Evolutionary conservation across 2,113 vertebrate species (phyloP), one percentile per base, ranked within the genome.

Genomic region (Herpailurus yagouaroundi): DNA sequence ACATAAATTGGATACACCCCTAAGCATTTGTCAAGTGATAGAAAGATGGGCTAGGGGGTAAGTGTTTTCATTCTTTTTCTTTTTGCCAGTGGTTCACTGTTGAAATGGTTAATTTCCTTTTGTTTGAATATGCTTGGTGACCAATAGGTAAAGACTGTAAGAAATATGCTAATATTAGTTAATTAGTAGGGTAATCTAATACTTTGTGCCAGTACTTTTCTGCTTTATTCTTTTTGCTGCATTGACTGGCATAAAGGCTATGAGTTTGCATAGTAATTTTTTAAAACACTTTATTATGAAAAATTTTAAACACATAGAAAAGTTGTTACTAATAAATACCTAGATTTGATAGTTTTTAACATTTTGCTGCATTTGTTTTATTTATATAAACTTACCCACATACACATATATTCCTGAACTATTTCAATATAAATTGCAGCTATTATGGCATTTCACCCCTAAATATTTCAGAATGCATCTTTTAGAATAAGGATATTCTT

Each of bases 41-140:
- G 36, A 87, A 94, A 89, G 12, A 85, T 88, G 69, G 38, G 10
- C 63, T 80, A 4, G 82, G 8, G 33, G 10, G 2, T 76, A 83
- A 93, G 68, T 63, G 57, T n/a, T 73, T 86, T 87, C 68, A 66
- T 91, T 91, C 3, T 80, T 97, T 68, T 92, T 55, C 80, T 64
- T 95, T 66, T 81, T 91, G 69, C 29, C 76, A 27, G 7, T 94
- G 38, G 33, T 86, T 97, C 81, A 66, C 64, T 86, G 12, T 86
- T 86, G 48, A 95, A 93, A 88, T 16, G 8, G 41, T 86, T 91
- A 55, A 74, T 95, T 95, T 96, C 41, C 21, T 97, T 91, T 91
- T 94, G 15, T 96, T 96, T 96, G 68, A 4, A 60, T 97, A 36
- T 82, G 11, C 73, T 83, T 48, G 36, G 19, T 98, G 38, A 15